Evolutionary conservation across 2,113 vertebrate genomes (phyloP), one percentile per base, ranked within the genome.

Genomic region (Trichomycterus rosablanca): DNA sequence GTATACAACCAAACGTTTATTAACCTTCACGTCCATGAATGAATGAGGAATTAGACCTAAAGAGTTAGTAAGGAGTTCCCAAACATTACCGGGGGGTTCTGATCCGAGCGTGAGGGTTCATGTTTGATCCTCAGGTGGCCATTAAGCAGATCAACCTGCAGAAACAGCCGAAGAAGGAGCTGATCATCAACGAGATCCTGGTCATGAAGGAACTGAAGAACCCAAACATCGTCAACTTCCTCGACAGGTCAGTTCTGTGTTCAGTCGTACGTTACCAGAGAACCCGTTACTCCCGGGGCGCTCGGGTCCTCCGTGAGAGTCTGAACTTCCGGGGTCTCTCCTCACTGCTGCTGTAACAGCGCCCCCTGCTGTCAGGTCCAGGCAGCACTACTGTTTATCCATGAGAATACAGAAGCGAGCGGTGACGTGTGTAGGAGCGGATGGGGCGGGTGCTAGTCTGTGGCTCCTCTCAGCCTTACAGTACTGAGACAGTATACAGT

Each of bases 191-290:
- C 59, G 95, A 98, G 79, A 98, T 98, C 80, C 80, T 97, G 78
- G 95, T 98, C 73, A 98, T 98, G 95, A 97, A 97, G 81, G 94
- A 97, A 74, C 71, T 97, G 75, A 97, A 95, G 86, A 94, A 98
- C 75, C 95, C 93, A 53, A 98, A 97, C 81, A 97, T 98, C 68
- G 95, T 98, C 75, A 98, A 98, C 80, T 98, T 93, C 43, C 65
- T 97, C 51, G 95, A 98, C 80, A 98, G 95, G 95, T 98, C 30
- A 54, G 32, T n/a, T n/a, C 20, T 67, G 4, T 20, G 28, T 20
- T 4, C 15, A 22, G 34, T 37, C 28, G 34, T 9, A 14, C 18
- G 2, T 15, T 14, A 15, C 46, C 24, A 35, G 2, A 12, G 34
- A 12, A 9, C 12, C 3, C 2, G 37, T 40, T 15, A 5, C n/a